Conservation (phyloP, 2,888 invertebrate species). For the Venusia cambrica region DNA sequence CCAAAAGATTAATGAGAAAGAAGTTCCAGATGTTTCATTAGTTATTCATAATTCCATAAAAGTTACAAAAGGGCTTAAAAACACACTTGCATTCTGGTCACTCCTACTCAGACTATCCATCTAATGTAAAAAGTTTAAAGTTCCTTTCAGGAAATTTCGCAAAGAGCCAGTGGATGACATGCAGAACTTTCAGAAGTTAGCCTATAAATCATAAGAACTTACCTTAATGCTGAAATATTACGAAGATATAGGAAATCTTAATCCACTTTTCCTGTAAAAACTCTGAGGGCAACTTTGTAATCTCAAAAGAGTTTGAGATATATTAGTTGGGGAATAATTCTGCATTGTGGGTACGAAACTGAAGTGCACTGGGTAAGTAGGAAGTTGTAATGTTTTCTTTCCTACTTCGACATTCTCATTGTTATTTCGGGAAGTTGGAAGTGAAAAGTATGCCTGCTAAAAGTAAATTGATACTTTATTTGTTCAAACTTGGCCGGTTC, state of each 20-base stretch:
- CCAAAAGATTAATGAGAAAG: too few relatives aligned
- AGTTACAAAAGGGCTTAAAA: conserved; percentile 15
- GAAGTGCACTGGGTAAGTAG: conserved; percentile 21
- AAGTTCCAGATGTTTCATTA: too few relatives aligned
- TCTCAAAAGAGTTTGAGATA: conserved; percentile 61
- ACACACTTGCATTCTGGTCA: conserved; percentile 33
- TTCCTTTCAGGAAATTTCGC: conserved; percentile 62
- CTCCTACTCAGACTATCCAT: conserved; percentile 52
- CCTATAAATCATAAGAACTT: conserved; percentile 74
- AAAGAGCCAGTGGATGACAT: conserved; percentile 72
- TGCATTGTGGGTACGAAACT: conserved; percentile 18
- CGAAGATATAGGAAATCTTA: conserved; percentile 70
- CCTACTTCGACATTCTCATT: conserved; percentile 4
- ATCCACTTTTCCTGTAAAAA: conserved; percentile 74
- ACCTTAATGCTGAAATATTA: conserved; percentile 69
- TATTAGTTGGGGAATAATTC: conserved; percentile 31
- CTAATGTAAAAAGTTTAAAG: conserved; percentile 72
- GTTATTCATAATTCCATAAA: neutral
- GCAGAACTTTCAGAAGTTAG: conserved; percentile 68
- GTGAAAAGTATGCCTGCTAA: conserved; percentile 8
- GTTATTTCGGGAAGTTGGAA: conserved; percentile 6
- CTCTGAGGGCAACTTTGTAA: conserved; percentile 58
- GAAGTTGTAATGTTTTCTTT: conserved; percentile 15
- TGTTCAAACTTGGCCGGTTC: too few relatives aligned
- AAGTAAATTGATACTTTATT: too few relatives aligned